Conservation (phyloP, 2,888 invertebrate species). For the Nycteola revayana region DNA sequence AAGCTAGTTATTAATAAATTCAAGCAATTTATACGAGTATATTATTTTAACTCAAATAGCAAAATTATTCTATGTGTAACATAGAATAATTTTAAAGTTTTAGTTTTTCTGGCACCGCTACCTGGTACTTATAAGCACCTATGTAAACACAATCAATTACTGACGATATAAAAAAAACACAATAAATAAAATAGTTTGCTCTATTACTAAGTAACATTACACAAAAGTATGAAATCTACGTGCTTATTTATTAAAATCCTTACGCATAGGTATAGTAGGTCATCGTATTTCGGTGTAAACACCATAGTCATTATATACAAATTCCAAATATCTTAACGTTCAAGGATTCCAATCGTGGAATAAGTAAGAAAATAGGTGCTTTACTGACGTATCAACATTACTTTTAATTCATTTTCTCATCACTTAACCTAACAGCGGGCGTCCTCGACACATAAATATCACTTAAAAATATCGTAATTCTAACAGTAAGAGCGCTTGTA, state of each 20-base stretch:
- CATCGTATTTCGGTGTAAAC: conserved; percentile 27
- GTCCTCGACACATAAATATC: conserved; percentile 11
- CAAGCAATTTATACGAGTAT: too few relatives aligned
- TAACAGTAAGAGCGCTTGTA: too few relatives aligned
- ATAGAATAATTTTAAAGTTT: too few relatives aligned
- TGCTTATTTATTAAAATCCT: conserved; percentile 44
- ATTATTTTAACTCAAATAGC: too few relatives aligned
- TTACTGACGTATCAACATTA: conserved; percentile 33
- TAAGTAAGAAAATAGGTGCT: conserved; percentile 50
- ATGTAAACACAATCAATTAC: conserved; percentile 22
- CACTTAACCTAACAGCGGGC: conserved; percentile 15
- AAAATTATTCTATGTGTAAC: too few relatives aligned
- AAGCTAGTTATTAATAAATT: too few relatives aligned
- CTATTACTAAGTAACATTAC: conserved; percentile 46
- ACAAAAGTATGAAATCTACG: conserved; percentile 54
- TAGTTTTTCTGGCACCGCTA: too few relatives aligned
- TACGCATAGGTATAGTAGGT: conserved; percentile 35
- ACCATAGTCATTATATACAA: conserved; percentile 39
- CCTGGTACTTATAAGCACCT: conserved; percentile 19
- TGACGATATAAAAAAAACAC: conserved; percentile 28
- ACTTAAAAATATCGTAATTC: conserved; percentile 8
- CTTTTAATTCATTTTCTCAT: conserved; percentile 26
- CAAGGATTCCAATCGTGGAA: conserved; percentile 30
- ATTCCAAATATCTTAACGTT: conserved; percentile 36
- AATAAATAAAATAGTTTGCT: conserved; percentile 39